phyloP scores from a whole-genome alignment of 53 echinoderm and acorn worm species.

The Holothuria scabra region DNA sequence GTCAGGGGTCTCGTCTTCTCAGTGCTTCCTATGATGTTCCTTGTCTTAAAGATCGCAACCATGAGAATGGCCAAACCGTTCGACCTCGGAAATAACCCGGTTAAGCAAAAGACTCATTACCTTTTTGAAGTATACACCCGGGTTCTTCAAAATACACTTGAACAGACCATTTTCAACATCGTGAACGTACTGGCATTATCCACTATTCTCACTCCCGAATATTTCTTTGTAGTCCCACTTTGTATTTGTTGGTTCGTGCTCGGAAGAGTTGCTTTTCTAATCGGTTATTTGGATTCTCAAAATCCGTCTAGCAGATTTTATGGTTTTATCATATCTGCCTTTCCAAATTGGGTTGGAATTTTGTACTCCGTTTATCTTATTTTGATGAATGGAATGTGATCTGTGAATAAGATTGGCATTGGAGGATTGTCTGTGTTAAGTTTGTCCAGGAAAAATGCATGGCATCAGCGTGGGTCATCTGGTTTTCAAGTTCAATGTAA shows the following conservation, averaged over 20 bases:
- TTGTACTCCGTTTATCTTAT: conserved; percentile 37
- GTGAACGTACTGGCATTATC: conserved; percentile 54
- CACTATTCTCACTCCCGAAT: conserved; percentile 51
- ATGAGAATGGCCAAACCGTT: conserved; percentile 20
- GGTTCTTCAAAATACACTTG: conserved; percentile 77
- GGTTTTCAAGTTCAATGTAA: too few species aligned
- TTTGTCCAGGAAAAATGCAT: too few species aligned
- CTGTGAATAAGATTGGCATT: too few species aligned
- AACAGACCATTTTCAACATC: conserved; percentile 66
- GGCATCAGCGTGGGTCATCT: too few species aligned
- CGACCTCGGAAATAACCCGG: conserved; percentile 25
- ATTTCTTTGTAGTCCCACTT: conserved; percentile 65
- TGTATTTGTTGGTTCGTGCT: conserved; percentile 61
- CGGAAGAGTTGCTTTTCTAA: conserved; percentile 51
- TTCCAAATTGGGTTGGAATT: conserved; percentile 48
- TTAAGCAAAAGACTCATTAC: conserved; percentile 12
- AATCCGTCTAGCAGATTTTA: conserved; percentile 43
- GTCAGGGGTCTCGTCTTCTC: conserved; percentile 58
- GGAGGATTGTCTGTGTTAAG: too few species aligned
- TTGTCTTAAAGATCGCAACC: conserved; percentile 12
- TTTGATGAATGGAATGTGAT: not conserved
- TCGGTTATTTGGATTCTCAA: conserved; percentile 56
- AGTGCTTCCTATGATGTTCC: conserved; percentile 35
- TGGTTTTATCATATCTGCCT: conserved; percentile 57
- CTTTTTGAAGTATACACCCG: conserved; percentile 48